phyloP scores from a whole-genome alignment of 2,888 invertebrate species.

The Dolichopus griseipennis region DNA sequence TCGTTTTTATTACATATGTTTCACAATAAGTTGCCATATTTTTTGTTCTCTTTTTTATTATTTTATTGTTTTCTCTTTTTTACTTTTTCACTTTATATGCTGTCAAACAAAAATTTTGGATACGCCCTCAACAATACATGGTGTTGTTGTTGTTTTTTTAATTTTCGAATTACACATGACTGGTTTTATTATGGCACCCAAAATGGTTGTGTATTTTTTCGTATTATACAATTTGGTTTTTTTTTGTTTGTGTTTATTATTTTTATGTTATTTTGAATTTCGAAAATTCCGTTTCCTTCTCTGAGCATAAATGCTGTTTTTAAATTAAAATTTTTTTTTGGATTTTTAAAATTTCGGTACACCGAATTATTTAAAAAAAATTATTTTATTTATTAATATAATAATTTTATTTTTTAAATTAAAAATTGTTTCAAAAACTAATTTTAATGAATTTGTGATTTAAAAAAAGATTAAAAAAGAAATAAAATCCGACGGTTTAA shows the following conservation, averaged over 20 bases:
- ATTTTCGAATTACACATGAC: slow-evolving; percentile 4
- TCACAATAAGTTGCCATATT: neutral
- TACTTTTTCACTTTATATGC: neutral
- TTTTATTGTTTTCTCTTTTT: neutral
- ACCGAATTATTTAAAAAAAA: no score
- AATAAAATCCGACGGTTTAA: no score
- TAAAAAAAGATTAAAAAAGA: no score
- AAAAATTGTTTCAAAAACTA: no score
- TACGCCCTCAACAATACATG: neutral
- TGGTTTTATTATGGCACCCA: slow-evolving; percentile 4
- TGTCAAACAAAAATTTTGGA: neutral
- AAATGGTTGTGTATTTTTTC: neutral
- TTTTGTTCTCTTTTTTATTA: neutral
- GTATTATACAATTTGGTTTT: neutral
- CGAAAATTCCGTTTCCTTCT: no score
- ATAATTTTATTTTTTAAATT: no score
- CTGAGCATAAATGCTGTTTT: no score
- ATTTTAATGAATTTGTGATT: no score
- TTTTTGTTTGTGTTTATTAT: neutral
- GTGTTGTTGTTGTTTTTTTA: neutral
- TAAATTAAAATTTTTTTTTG: no score
- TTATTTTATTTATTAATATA: no score
- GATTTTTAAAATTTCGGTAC: no score
- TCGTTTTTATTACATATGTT: neutral
- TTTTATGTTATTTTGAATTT: no score